Percentiles rank a stretch among this genome's conserved stretches.
phyloP scores from a whole-genome alignment of 2,888 invertebrate genomes.

The Serrognathus titanus region DNA sequence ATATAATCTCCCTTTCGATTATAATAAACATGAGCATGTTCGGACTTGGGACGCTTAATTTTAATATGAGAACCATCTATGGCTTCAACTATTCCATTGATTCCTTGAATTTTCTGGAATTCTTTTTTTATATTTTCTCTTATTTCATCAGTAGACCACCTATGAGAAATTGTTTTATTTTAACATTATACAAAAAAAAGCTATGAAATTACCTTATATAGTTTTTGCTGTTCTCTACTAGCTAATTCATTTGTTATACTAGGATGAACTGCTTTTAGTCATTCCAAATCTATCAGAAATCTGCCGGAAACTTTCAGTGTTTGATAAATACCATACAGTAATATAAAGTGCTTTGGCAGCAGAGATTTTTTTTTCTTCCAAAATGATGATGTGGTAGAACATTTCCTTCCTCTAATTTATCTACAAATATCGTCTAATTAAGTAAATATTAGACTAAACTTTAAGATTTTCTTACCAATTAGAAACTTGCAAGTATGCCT shows the following conservation, averaged over 20 bases:
- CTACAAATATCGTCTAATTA: no score
- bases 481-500: background rate
- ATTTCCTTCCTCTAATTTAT: no score
- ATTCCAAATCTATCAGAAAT: background rate
- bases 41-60: constrained; percentile 4
- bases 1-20: constrained; percentile 11
- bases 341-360: background rate
- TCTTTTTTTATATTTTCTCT: background rate
- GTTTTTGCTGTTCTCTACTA: no score
- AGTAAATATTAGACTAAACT: no score
- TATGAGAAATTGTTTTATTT: background rate
- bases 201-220: no score
- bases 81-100: background rate
- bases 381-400: no score
- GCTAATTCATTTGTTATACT: no score
- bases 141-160: background rate
- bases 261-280: background rate
- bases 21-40: constrained; percentile 7
- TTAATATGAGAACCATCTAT: constrained; percentile 13
- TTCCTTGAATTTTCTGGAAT: background rate
- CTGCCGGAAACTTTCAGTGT: background rate
- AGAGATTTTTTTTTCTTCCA: no score
- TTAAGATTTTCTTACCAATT: no score
- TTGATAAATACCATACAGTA: background rate
- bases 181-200: no score